Conservation (phyloP, 2,797 vertebrate species). For the Diglossa cyanea region DNA sequence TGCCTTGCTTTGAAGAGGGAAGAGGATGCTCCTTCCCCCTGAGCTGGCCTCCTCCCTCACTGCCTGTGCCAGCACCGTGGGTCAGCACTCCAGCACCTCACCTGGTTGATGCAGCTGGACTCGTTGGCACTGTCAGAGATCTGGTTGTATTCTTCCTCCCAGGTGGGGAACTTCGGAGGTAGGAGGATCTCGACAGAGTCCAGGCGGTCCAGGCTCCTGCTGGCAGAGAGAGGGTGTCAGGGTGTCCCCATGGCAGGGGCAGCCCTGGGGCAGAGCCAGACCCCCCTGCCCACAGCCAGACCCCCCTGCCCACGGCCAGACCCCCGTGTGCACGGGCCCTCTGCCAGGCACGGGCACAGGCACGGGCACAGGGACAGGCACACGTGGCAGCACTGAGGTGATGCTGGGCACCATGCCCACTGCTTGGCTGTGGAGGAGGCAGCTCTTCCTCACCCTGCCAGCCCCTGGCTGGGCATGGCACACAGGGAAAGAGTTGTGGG, state of each 20-base stretch:
- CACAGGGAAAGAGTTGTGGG: not conserved
- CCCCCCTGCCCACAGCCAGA: fast-evolving
- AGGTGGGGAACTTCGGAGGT: slow-evolving; percentile 86
- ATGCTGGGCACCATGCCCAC: fast-evolving
- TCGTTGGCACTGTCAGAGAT: slow-evolving; percentile 84
- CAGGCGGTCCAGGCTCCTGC: slow-evolving; percentile 92
- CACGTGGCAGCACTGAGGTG: fast-evolving
- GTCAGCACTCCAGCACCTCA: slow-evolving; percentile 55
- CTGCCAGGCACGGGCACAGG: not conserved
- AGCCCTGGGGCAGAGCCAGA: not conserved
- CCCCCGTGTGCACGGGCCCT: fast-evolving
- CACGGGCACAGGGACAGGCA: not conserved
- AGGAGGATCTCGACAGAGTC: slow-evolving; percentile 89
- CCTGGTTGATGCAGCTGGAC: slow-evolving; percentile 87
- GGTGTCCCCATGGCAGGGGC: not conserved
- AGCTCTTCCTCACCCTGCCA: not conserved
- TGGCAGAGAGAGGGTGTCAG: slow-evolving; percentile 33
- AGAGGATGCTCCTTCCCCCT: not conserved
- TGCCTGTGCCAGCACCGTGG: not conserved
- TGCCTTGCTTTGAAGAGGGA: not conserved
- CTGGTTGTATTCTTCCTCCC: slow-evolving; percentile 96
- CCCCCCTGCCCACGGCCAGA: not conserved
- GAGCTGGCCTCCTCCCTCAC: not conserved
- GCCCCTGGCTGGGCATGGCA: not conserved
- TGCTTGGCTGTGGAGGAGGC: not conserved